These are phyloP conservation scores for Drosophila niveifrons DNA, from an alignment of 2,888 invertebrate genomes.

Conservation along the genomic window DNA sequence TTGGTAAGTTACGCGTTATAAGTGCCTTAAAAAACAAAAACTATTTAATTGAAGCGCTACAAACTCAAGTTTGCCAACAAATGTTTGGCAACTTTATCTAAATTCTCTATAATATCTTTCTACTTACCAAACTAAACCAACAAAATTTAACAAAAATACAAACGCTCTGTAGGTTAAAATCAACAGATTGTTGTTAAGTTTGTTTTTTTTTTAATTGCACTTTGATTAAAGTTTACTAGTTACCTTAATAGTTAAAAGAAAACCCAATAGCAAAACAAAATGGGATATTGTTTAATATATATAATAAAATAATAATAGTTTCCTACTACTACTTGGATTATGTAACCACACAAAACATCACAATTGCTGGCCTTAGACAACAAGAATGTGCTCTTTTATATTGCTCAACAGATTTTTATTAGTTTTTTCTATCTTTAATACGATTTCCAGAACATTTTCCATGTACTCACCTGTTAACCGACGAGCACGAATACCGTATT, in stretches of 20 bases:
- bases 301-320: constrained; percentile 31
- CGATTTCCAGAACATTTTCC: constrained; percentile 43
- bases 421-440: constrained; percentile 44
- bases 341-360: constrained; percentile 63
- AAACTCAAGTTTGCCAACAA: constrained; percentile 25
- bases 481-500: constrained; percentile 33
- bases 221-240: constrained; percentile 24
- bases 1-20: constrained; percentile 88
- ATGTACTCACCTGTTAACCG: constrained; percentile 43
- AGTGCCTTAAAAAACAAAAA: constrained; percentile 66
- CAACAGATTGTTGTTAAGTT: constrained; percentile 26
- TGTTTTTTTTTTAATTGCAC: constrained; percentile 28
- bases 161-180: constrained; percentile 29
- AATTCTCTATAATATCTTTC: constrained; percentile 30
- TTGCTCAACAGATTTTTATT: constrained; percentile 41
- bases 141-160: constrained; percentile 17
- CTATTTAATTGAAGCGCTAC: constrained; percentile 42
- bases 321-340: constrained; percentile 52
- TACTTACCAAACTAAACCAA: constrained; percentile 49
- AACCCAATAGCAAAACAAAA: constrained; percentile 25
- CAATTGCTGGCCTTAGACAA: constrained; percentile 84
- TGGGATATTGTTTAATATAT: constrained; percentile 33
- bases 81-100: constrained; percentile 14
- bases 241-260: constrained; percentile 9
- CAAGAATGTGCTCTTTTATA: constrained; percentile 75